Conservation (phyloP, 2,113 vertebrate genomes). For the Crotalus tigris region DNA sequence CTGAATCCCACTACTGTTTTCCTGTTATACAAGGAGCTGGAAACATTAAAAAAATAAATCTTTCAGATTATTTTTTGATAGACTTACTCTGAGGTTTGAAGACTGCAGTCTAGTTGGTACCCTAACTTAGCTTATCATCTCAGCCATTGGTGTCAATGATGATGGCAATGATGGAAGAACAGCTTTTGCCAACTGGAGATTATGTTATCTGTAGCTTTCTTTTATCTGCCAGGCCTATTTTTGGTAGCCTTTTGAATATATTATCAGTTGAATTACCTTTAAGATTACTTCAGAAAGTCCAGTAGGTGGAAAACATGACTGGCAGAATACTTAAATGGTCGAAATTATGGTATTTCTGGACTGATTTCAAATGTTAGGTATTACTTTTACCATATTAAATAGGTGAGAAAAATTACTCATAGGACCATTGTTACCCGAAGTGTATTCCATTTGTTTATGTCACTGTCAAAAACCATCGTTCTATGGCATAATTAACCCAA, state of each 20-base stretch:
- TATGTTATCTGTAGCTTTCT: not conserved
- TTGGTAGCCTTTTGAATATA: not conserved
- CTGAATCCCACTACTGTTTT: not conserved
- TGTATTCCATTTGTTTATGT: not conserved
- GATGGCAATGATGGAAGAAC: not conserved
- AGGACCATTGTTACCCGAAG: not conserved
- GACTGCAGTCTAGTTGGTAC: not conserved
- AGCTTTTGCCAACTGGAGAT: not conserved
- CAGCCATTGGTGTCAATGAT: not conserved
- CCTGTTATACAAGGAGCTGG: not conserved
- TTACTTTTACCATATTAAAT: not conserved
- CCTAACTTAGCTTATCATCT: not conserved
- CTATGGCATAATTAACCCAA: not conserved
- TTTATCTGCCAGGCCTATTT: not conserved
- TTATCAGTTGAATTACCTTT: not conserved
- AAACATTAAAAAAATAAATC: not conserved
- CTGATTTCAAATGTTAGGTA: not conserved
- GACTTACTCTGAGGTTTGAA: not conserved
- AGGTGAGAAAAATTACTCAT: not conserved
- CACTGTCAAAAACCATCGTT: not conserved
- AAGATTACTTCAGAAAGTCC: not conserved
- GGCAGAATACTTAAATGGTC: not conserved
- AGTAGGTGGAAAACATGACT: not conserved
- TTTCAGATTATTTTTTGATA: not conserved
- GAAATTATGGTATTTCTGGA: not conserved